These are phyloP conservation scores for Eupristina koningsbergeri DNA, from an alignment of 1,140 invertebrate genomes.

Conservation along the genomic window DNA sequence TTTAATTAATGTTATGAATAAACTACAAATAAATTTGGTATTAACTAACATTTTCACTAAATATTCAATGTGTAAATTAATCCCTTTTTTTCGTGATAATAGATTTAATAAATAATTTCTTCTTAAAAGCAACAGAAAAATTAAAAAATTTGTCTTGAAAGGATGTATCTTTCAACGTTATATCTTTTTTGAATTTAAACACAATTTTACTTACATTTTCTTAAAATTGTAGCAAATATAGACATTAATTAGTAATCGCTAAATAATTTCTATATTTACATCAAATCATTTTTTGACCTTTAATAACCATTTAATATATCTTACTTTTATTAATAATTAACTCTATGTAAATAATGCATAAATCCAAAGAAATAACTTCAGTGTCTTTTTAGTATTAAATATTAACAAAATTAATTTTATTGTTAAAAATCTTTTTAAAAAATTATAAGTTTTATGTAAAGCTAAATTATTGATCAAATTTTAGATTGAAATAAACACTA, in stretches of 20 bases:
- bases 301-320: neutral
- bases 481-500: neutral
- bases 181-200: no score
- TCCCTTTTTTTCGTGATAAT: neutral
- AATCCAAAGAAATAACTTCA: neutral
- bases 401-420: neutral
- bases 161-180: no score
- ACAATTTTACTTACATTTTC: neutral
- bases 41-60: neutral
- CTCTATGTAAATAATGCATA: neutral
- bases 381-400: neutral
- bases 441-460: neutral
- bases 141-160: slow-evolving; percentile 26
- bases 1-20: no score
- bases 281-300: neutral
- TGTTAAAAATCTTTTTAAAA: neutral
- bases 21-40: neutral
- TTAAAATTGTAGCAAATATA: neutral
- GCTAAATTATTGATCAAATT: neutral
- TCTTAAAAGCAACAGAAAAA: neutral
- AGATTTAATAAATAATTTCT: neutral
- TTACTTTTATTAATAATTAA: neutral
- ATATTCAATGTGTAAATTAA: neutral
- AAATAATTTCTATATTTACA: neutral
- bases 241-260: neutral